phyloP scores from a whole-genome alignment of 2,797 vertebrate species.

The Momotus momota region DNA sequence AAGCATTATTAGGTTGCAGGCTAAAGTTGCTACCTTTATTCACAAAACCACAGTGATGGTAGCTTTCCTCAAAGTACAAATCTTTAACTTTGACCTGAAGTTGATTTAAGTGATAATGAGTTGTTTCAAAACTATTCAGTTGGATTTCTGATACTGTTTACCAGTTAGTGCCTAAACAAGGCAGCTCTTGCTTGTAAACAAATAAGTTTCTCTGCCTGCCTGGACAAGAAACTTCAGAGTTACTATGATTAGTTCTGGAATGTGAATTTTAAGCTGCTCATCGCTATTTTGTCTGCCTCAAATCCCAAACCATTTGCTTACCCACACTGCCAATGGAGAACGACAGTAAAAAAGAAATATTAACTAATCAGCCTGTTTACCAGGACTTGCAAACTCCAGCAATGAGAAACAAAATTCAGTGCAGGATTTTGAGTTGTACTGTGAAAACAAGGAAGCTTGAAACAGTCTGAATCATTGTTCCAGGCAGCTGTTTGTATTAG shows the following conservation, averaged over 20 bases:
- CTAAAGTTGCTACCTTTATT: not conserved
- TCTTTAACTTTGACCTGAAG: not conserved
- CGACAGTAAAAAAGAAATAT: not conserved
- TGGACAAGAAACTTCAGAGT: slow-evolving; percentile 14
- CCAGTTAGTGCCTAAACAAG: not conserved
- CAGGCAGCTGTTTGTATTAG: not conserved
- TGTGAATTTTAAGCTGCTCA: not conserved
- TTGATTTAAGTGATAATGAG: not conserved
- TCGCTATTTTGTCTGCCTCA: not conserved
- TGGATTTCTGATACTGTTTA: not conserved
- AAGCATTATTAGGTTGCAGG: not conserved
- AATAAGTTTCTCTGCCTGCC: not conserved
- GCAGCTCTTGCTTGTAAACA: slow-evolving; percentile 29
- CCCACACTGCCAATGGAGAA: not conserved
- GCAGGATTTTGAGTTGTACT: not conserved
- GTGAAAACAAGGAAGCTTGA: not conserved
- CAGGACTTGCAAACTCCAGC: not conserved
- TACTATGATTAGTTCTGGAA: slow-evolving; percentile 44
- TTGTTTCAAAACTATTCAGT: not conserved
- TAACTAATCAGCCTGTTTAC: not conserved
- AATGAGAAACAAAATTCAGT: not conserved
- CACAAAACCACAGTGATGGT: not conserved
- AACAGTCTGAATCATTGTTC: not conserved
- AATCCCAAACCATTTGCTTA: not conserved
- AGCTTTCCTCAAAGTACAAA: not conserved